Evolutionary conservation across 35 echinoderm and acorn worm species (phyloP).

Genomic region (Chiridota heheva): DNA sequence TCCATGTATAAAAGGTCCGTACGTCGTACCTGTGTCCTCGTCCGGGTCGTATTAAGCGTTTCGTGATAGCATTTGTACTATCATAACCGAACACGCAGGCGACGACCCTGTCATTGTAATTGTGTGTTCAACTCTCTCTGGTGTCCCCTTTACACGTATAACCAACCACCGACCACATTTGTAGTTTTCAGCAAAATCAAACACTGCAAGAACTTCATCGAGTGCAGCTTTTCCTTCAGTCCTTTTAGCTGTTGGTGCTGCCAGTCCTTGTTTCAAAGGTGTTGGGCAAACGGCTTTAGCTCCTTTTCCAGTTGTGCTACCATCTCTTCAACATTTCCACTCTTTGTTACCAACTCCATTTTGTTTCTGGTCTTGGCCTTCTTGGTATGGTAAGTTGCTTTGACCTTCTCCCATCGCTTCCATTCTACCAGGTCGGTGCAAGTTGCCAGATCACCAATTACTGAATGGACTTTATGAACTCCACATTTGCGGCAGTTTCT

Average conservation of each 20-base stretch:
- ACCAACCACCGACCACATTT: no score
- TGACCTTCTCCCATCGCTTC: slow-evolving; percentile 3
- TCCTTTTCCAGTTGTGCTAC: slow-evolving; percentile 18
- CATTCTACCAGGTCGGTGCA: neutral
- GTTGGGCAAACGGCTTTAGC: slow-evolving; percentile 32
- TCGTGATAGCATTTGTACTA: no score
- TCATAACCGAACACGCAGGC: no score
- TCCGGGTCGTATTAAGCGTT: no score
- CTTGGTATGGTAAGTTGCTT: neutral
- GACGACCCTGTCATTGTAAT: no score
- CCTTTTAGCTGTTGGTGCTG: slow-evolving; percentile 42
- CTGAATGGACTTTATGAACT: slow-evolving; percentile 17
- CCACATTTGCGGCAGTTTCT: slow-evolving; percentile 51
- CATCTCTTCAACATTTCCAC: neutral
- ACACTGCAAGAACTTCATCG: slow-evolving; percentile 38
- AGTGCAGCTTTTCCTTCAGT: slow-evolving; percentile 44
- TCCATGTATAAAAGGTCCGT: no score
- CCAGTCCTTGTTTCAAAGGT: slow-evolving; percentile 85
- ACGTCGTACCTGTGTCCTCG: no score
- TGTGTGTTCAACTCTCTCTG: no score
- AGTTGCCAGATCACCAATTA: neutral
- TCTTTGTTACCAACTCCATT: slow-evolving; percentile 12
- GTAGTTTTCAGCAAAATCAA: slow-evolving; percentile 79
- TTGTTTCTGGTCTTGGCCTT: neutral
- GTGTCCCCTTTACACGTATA: no score